Conservation (phyloP, 35 echinoderm and acorn worm species). For the Apostichopus parvimensis region DNA sequence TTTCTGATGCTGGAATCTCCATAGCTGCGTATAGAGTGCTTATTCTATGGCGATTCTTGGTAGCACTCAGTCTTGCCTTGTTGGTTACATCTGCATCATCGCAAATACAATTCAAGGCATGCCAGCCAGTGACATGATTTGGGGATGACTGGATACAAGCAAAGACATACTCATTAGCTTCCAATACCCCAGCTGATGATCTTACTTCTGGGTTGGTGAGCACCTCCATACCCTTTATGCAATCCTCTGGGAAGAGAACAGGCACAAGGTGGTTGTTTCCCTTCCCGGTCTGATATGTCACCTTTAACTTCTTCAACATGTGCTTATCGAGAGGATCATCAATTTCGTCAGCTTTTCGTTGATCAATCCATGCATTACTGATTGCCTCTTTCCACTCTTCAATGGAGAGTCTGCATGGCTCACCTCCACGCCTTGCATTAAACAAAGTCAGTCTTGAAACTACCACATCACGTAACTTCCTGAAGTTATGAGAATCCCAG, state of each 20-base stretch:
- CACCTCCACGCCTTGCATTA: conserved; percentile 58
- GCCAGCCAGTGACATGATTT: not conserved
- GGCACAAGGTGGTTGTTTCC: not conserved
- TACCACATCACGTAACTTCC: not conserved
- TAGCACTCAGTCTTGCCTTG: conserved; percentile 11
- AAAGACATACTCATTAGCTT: conserved; percentile 3
- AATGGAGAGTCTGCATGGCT: conserved; percentile 35
- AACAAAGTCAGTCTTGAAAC: conserved; percentile 44
- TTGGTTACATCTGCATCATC: not conserved
- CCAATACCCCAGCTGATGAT: not conserved
- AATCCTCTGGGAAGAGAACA: not conserved
- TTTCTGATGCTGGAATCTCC: conserved; percentile 22
- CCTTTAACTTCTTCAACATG: not conserved
- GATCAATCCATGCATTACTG: conserved; percentile 25
- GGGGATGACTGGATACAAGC: not conserved
- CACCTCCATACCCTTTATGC: not conserved
- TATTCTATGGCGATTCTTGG: conserved; percentile 7
- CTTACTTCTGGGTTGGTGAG: not conserved
- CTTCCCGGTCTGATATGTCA: not conserved
- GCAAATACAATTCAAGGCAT: not conserved
- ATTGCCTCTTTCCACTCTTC: conserved; percentile 44
- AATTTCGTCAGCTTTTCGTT: not conserved
- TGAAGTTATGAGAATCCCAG: not conserved
- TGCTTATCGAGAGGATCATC: not conserved
- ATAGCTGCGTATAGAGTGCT: conserved; percentile 24